These are phyloP conservation scores for Sebastes trivittatus DNA, from an alignment of 2,797 vertebrate genomes.

Conservation along the genomic window DNA sequence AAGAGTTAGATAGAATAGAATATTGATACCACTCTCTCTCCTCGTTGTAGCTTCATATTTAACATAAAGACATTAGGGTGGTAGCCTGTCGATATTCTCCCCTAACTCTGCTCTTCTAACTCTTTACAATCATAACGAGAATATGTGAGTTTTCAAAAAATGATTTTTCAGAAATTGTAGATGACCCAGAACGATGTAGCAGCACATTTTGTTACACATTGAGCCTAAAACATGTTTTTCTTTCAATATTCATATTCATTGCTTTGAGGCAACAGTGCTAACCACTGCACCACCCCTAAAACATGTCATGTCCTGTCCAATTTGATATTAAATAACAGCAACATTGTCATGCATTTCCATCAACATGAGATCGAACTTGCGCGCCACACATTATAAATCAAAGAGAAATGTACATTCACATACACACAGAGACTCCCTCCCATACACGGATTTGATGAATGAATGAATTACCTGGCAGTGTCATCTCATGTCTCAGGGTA, in stretches of 20 bases:
- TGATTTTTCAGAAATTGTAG: not conserved
- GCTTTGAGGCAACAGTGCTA: too few species aligned
- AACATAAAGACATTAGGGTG: not conserved
- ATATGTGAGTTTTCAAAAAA: not conserved
- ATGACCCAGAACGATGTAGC: not conserved
- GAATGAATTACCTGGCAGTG: slow-evolving; percentile 9
- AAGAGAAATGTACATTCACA: not conserved
- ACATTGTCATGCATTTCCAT: not conserved
- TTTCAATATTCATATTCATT: too few species aligned
- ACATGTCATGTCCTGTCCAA: not conserved
- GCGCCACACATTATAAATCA: not conserved
- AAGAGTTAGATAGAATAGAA: too few species aligned
- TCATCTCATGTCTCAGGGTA: slow-evolving; percentile 14
- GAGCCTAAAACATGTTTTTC: not conserved
- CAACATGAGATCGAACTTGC: not conserved
- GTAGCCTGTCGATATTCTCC: not conserved
- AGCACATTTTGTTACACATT: not conserved
- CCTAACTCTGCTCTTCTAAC: not conserved
- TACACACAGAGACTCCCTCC: not conserved
- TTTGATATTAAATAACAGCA: not conserved
- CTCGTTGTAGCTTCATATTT: not conserved
- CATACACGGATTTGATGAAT: not conserved
- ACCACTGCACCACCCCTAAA: not conserved
- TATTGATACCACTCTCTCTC: too few species aligned
- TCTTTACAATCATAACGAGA: not conserved